These are phyloP conservation scores for Cephus cinctus DNA, from an alignment of 1,140 invertebrate genomes.

Conservation along the genomic window DNA sequence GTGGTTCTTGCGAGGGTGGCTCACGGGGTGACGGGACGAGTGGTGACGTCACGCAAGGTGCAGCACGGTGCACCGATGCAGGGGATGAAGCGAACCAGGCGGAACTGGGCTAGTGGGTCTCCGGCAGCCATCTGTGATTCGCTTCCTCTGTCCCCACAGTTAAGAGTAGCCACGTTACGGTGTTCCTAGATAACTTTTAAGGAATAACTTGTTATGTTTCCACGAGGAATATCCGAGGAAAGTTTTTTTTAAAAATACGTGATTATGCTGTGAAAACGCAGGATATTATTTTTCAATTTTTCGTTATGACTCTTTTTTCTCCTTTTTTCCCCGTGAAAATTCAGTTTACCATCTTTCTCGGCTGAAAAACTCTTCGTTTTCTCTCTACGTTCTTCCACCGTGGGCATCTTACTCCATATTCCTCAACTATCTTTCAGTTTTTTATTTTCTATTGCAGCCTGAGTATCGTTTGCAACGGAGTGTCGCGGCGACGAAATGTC, in stretches of 20 bases:
- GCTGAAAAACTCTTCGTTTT: too few relatives aligned
- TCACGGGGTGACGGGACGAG: constrained; percentile 24
- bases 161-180: too few relatives aligned
- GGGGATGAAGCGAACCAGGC: constrained; percentile 36
- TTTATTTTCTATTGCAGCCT: neutral
- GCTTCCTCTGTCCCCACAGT: constrained; percentile 21
- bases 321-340: neutral
- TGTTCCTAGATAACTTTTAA: neutral
- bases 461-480: neutral
- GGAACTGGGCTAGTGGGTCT: constrained; percentile 52
- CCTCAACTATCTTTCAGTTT: neutral
- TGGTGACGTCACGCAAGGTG: constrained; percentile 4
- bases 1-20: constrained; percentile 32
- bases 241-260: neutral
- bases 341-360: neutral
- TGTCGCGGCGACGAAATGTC: neutral
- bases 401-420: too few relatives aligned
- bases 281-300: neutral
- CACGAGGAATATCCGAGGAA: neutral
- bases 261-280: neutral
- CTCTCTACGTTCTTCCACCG: too few relatives aligned
- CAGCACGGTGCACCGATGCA: constrained; percentile 23
- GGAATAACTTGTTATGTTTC: neutral
- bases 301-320: neutral
- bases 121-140: constrained; percentile 45